These are phyloP conservation scores for Harpalus rufipes DNA, from an alignment of 2,888 invertebrate species.

Conservation along the genomic window DNA sequence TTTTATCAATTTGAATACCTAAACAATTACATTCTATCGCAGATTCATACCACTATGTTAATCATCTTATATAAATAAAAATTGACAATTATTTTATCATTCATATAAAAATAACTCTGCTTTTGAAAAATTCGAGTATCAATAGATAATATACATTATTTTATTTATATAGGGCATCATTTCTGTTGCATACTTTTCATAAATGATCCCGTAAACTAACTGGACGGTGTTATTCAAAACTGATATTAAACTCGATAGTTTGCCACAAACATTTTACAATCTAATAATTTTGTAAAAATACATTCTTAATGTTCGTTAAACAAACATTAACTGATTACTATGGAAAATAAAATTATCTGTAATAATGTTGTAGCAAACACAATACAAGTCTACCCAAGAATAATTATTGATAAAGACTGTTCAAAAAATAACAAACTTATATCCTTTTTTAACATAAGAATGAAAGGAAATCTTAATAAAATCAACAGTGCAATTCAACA, in stretches of 20 bases:
- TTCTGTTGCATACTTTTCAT: slow-evolving; percentile 30
- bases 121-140: slow-evolving; percentile 66
- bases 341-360: neutral
- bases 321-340: neutral
- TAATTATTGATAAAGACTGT: slow-evolving; percentile 34
- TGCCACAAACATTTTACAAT: slow-evolving; percentile 37
- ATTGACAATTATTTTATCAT: slow-evolving; percentile 64
- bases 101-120: slow-evolving; percentile 67
- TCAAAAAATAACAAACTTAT: slow-evolving; percentile 58
- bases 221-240: slow-evolving; percentile 65
- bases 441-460: slow-evolving; percentile 62
- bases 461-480: slow-evolving; percentile 63
- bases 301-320: neutral
- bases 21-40: slow-evolving; percentile 60
- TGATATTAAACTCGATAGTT: slow-evolving; percentile 58
- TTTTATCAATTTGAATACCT: slow-evolving; percentile 45
- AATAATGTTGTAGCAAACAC: slow-evolving; percentile 24
- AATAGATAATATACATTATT: slow-evolving; percentile 66
- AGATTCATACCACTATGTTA: slow-evolving; percentile 60
- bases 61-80: slow-evolving; percentile 66
- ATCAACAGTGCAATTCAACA: slow-evolving; percentile 66
- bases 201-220: slow-evolving; percentile 60
- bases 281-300: neutral
- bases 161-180: slow-evolving; percentile 61
- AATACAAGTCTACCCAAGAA: slow-evolving; percentile 19